These are phyloP conservation scores for Arenaria interpres DNA, from an alignment of 2,113 vertebrate species.

Conservation along the genomic window DNA sequence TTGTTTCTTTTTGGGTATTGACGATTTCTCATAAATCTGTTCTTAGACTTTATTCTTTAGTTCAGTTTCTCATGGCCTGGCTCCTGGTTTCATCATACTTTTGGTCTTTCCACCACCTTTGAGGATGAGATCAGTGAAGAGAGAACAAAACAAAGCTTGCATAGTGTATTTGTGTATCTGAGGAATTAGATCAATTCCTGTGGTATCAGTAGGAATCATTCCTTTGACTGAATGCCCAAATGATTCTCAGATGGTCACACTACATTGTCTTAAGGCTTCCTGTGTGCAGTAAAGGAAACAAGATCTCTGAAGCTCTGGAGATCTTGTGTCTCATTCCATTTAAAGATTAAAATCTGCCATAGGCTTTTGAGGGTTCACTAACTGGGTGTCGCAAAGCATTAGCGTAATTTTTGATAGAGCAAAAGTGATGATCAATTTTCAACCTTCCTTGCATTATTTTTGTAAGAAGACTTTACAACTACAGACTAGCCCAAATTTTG, in stretches of 20 bases:
- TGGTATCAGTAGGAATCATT: neutral
- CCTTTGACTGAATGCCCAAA: neutral
- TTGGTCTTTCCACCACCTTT: neutral
- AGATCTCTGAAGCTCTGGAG: neutral
- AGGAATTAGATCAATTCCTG: neutral
- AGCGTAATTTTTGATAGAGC: neutral
- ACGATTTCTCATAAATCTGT: neutral
- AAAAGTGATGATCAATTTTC: neutral
- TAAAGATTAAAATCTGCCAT: neutral
- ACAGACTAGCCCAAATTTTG: neutral
- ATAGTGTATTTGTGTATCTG: neutral
- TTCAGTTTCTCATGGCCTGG: neutral
- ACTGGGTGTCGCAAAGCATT: neutral
- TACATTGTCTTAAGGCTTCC: neutral
- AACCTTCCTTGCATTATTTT: neutral
- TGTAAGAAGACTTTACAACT: neutral
- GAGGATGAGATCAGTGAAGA: neutral
- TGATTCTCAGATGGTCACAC: neutral
- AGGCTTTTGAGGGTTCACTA: neutral
- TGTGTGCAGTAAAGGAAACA: neutral
- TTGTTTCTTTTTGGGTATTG: neutral
- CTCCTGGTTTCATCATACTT: neutral
- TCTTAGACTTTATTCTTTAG: neutral
- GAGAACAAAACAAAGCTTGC: neutral
- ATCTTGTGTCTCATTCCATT: neutral